Conservation (phyloP, 2,113 vertebrate species). For the Hypanus sabinus region DNA sequence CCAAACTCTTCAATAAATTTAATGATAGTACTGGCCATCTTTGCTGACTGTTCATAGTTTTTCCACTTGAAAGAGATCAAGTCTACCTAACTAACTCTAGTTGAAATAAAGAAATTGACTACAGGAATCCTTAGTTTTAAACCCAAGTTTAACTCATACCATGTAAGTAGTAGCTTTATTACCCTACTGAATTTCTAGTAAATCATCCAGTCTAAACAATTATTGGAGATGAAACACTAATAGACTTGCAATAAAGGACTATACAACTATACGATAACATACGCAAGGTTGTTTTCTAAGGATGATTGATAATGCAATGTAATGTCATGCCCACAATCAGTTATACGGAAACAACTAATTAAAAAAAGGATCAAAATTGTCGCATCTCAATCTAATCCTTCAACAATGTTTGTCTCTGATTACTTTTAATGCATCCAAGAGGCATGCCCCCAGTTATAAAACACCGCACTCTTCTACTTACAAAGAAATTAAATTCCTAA, state of each 20-base stretch:
- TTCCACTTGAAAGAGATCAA: background rate
- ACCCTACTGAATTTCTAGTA: background rate
- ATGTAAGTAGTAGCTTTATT: background rate
- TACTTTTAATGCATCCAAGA: background rate
- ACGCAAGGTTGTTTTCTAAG: background rate
- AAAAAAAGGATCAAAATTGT: conserved; percentile 15
- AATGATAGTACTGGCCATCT: background rate
- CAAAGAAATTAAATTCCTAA: background rate
- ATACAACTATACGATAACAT: background rate
- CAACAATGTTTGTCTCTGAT: too few relatives aligned
- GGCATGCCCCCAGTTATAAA: background rate
- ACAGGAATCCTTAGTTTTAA: background rate
- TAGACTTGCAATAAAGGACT: background rate
- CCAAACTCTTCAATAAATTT: too few relatives aligned
- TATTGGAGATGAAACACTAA: background rate
- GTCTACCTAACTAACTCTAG: background rate
- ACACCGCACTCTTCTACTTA: background rate
- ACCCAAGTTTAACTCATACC: too few relatives aligned
- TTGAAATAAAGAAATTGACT: background rate
- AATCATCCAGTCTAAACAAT: background rate
- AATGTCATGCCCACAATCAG: background rate
- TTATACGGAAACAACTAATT: background rate
- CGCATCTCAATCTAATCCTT: background rate
- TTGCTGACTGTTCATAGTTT: background rate
- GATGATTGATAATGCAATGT: background rate